A percentile compares a stretch with the other conserved stretches of the same genome.
Evolutionary conservation across 2,888 invertebrate genomes (phyloP).

Genomic region (Phyllotreta cruciferae): DNA sequence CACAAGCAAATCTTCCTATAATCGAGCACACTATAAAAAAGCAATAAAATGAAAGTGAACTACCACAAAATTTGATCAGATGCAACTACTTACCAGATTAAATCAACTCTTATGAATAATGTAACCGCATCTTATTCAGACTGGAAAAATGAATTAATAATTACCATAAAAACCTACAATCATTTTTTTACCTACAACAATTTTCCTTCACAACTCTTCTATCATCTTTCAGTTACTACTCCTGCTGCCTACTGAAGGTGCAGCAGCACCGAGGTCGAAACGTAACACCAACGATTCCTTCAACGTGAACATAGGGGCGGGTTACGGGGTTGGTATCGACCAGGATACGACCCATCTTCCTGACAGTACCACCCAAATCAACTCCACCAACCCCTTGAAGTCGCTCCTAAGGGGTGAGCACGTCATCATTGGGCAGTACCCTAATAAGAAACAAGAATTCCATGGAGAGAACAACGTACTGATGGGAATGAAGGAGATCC

Average conservation of each 20-base stretch:
- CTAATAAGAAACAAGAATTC: neutral
- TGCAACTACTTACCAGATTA: no score
- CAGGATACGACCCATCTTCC: conserved; percentile 23
- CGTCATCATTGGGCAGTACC: conserved; percentile 14
- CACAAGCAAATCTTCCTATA: no score
- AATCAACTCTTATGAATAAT: neutral
- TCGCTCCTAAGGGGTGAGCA: conserved; percentile 19
- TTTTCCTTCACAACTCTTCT: neutral
- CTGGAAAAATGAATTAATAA: neutral
- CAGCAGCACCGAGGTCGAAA: neutral
- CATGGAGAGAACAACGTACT: neutral
- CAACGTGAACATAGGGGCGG: conserved; percentile 39
- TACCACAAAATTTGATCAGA: no score
- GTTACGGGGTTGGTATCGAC: conserved; percentile 34
- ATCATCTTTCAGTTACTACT: conserved; percentile 27
- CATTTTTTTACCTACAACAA: neutral
- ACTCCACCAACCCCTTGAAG: conserved; percentile 21
- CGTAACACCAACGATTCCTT: conserved; percentile 33
- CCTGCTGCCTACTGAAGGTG: conserved; percentile 19
- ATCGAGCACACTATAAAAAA: no score
- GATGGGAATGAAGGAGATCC: conserved; percentile 33
- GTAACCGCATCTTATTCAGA: neutral
- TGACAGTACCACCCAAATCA: conserved; percentile 29
- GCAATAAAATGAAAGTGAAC: no score
- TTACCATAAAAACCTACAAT: neutral